phyloP scores from a whole-genome alignment of 2,888 invertebrate species.

The Cephus runcator region DNA sequence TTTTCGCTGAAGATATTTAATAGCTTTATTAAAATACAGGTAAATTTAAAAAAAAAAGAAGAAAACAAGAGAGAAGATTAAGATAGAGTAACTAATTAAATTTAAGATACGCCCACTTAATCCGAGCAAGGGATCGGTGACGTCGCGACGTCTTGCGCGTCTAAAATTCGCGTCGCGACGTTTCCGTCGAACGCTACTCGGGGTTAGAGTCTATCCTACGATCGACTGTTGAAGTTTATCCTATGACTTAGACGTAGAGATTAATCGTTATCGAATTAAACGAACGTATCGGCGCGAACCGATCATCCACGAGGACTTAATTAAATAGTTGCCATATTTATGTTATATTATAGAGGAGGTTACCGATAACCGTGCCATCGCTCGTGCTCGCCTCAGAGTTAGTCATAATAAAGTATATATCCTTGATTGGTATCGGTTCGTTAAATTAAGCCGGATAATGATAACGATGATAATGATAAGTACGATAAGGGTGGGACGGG shows the following conservation, averaged over 20 bases:
- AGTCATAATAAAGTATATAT: slow-evolving; percentile 29
- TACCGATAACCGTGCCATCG: slow-evolving; percentile 51
- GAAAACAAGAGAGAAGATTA: background rate
- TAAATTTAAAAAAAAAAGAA: slow-evolving; percentile 2
- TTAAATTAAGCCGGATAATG: background rate
- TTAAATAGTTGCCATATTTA: slow-evolving; percentile 18
- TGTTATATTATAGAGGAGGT: slow-evolving; percentile 27
- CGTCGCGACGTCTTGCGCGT: background rate
- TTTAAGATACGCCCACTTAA: background rate
- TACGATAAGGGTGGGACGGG: background rate
- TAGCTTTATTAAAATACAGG: slow-evolving; percentile 17
- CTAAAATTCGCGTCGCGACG: background rate
- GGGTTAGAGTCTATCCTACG: background rate
- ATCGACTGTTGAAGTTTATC: too few relatives aligned
- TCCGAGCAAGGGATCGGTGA: background rate
- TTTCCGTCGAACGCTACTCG: background rate
- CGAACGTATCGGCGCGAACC: background rate
- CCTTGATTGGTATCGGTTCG: background rate
- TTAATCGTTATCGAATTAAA: background rate
- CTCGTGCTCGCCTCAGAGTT: slow-evolving; percentile 39
- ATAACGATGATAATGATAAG: background rate
- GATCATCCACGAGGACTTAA: background rate
- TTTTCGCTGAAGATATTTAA: slow-evolving; percentile 19
- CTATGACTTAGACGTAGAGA: background rate
- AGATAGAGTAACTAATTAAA: background rate